Conservation (phyloP, 2,888 invertebrate genomes). For the Agrilus biguttatus region DNA sequence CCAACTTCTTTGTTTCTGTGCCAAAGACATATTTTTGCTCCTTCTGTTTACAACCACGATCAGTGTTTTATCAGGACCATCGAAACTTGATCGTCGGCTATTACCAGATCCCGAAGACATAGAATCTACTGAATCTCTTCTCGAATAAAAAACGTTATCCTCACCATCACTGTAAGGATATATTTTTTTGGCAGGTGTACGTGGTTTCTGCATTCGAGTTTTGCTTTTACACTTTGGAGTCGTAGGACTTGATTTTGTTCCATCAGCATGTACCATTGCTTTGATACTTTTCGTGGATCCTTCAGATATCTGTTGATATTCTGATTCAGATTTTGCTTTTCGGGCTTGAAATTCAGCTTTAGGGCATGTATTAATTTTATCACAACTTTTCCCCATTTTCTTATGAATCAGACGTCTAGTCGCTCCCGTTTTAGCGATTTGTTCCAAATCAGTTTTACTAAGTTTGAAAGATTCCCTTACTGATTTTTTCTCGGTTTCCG, state of each 20-base stretch:
- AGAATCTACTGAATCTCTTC: conserved; percentile 39
- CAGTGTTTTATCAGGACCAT: conserved; percentile 34
- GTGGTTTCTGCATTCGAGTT: conserved; percentile 14
- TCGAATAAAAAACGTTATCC: conserved; percentile 37
- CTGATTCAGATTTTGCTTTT: conserved; percentile 29
- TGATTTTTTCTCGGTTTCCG: conserved; percentile 19
- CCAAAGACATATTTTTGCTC: conserved; percentile 30
- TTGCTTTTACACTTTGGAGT: conserved; percentile 29
- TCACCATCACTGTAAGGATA: conserved; percentile 43
- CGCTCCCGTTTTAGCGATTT: conserved; percentile 21
- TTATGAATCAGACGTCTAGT: conserved; percentile 29
- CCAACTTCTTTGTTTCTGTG: conserved; percentile 47
- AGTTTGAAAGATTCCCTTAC: conserved; percentile 34
- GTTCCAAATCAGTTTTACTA: conserved; percentile 25
- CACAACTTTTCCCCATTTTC: conserved; percentile 32
- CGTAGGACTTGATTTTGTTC: conserved; percentile 25
- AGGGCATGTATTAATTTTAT: conserved; percentile 26
- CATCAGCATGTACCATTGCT: conserved; percentile 34
- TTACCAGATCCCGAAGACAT: conserved; percentile 32
- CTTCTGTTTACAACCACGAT: conserved; percentile 36
- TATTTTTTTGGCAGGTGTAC: conserved; percentile 25
- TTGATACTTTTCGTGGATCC: conserved; percentile 38
- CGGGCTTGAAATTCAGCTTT: conserved; percentile 20
- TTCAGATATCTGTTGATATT: conserved; percentile 40
- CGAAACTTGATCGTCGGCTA: conserved; percentile 41